Percentiles rank a stretch among this genome's conserved stretches.
phyloP scores from a whole-genome alignment of 2,797 vertebrate genomes.

The Crocidura indochinensis region DNA sequence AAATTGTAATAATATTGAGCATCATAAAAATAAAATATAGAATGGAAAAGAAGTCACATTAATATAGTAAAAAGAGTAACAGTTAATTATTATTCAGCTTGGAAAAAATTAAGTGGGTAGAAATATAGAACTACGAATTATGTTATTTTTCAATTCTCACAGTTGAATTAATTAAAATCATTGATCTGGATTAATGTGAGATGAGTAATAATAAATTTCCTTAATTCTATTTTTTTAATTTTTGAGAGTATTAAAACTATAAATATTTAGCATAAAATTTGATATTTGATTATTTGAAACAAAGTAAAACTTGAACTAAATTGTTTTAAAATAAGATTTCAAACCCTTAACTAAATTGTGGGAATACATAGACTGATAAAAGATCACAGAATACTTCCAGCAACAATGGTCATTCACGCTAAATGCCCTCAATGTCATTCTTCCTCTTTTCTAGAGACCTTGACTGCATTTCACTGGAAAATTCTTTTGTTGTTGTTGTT shows the following conservation, averaged over 20 bases:
- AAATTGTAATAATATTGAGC: no score
- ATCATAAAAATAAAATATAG: no score
- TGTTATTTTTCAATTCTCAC: neutral
- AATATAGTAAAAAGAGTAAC: no score
- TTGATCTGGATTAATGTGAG: neutral
- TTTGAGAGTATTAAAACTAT: neutral
- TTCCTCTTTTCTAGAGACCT: neutral
- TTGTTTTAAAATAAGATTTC: neutral
- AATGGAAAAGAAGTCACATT: no score
- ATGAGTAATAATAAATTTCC: constrained; percentile 9
- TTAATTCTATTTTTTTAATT: neutral
- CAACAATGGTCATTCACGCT: neutral
- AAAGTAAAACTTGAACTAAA: neutral
- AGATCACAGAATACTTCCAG: neutral
- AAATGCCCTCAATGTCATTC: no score
- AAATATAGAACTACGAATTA: neutral
- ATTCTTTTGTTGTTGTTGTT: no score
- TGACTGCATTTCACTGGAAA: neutral
- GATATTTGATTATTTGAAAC: neutral
- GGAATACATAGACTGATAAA: neutral
- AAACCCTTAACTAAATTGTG: neutral
- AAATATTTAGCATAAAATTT: neutral
- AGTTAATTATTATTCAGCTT: neutral
- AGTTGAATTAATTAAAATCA: neutral
- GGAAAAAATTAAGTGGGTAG: neutral